phyloP scores from a whole-genome alignment of 2,113 vertebrate genomes.

The Panurus biarmicus region DNA sequence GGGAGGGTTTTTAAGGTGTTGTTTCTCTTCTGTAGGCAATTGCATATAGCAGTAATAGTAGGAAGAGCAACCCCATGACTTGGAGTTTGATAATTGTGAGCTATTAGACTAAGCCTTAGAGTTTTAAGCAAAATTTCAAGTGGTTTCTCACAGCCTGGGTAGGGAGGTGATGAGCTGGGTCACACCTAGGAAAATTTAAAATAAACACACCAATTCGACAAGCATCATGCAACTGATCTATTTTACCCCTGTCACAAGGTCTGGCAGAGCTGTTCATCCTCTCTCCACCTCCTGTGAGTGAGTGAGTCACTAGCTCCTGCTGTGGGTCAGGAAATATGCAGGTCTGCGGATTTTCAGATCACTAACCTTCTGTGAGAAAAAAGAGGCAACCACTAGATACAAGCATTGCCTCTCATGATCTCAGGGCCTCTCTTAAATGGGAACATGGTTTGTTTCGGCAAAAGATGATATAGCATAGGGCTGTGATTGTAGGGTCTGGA shows the following conservation, averaged over 20 bases:
- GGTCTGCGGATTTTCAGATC: neutral
- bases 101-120: neutral
- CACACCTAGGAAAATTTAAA: constrained; percentile 4
- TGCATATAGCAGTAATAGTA: neutral
- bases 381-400: neutral
- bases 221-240: neutral
- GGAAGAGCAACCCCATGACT: neutral
- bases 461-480: neutral
- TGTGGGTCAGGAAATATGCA: neutral
- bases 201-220: neutral
- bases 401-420: neutral
- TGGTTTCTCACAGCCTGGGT: neutral
- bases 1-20: neutral
- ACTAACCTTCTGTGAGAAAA: neutral
- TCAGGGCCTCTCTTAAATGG: neutral
- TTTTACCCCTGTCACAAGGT: neutral
- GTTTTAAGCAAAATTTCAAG: neutral
- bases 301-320: neutral
- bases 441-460: neutral
- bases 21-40: neutral
- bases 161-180: neutral
- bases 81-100: neutral
- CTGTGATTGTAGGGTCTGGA: neutral
- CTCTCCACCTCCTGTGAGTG: neutral
- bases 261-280: neutral